phyloP scores from a whole-genome alignment of 2,113 vertebrate genomes.

The Spermophilus dauricus region DNA sequence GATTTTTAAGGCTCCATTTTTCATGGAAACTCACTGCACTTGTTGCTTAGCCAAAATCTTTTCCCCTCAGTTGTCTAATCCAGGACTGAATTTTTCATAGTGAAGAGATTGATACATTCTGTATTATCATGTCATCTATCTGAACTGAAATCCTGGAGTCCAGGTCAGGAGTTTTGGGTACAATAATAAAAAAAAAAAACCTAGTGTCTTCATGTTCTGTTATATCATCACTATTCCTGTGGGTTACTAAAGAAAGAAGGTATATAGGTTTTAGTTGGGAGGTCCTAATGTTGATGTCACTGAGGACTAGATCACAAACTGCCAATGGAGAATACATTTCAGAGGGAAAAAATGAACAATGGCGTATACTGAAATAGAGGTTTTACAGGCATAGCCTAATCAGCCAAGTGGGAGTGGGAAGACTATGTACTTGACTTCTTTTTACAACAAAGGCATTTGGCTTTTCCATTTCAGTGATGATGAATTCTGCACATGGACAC shows the following conservation, averaged over 20 bases:
- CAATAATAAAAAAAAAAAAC: background rate
- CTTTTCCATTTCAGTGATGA: slow-evolving; percentile 57
- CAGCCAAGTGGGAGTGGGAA: background rate
- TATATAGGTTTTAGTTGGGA: background rate
- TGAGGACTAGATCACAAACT: background rate
- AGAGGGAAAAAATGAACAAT: background rate
- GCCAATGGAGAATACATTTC: background rate
- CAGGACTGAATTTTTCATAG: background rate
- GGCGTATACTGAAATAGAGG: background rate
- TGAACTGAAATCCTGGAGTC: background rate
- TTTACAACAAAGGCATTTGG: slow-evolving; percentile 40
- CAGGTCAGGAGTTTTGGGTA: background rate
- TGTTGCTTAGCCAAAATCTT: background rate
- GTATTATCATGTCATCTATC: background rate
- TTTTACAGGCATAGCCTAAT: background rate
- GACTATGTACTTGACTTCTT: background rate
- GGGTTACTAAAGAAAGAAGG: background rate
- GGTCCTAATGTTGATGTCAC: background rate
- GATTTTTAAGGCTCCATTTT: background rate
- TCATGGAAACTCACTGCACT: rapidly evolving
- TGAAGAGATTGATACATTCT: background rate
- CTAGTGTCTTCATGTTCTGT: background rate
- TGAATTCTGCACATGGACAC: slow-evolving; percentile 63
- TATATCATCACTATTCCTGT: background rate
- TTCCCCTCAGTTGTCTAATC: background rate